phyloP scores from a whole-genome alignment of 2,888 invertebrate genomes.

The Nymphalis c-album region DNA sequence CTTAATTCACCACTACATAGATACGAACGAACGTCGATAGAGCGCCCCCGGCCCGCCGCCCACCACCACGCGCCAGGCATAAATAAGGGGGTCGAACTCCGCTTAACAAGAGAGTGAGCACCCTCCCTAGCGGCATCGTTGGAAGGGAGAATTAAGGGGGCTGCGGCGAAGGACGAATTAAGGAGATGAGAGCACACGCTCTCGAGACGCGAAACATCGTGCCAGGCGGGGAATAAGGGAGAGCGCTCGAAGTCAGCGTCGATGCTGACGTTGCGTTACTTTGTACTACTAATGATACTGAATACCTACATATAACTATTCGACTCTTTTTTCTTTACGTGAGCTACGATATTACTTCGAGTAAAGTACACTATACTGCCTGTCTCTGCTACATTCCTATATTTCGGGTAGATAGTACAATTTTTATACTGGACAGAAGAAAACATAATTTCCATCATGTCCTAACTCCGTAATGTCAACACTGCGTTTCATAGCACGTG shows the following conservation, averaged over 20 bases:
- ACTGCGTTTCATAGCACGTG: constrained; percentile 73
- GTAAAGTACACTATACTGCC: not conserved
- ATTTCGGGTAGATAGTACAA: constrained; percentile 1
- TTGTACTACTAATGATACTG: constrained; percentile 28
- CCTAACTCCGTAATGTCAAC: constrained; percentile 66
- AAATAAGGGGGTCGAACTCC: constrained; percentile 77
- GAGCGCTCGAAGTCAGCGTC: constrained; percentile 34
- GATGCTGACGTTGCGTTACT: constrained; percentile 34
- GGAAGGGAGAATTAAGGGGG: constrained; percentile 76
- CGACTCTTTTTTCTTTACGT: not conserved
- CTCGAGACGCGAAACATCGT: constrained; percentile 76
- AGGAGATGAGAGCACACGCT: constrained; percentile 81
- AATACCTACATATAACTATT: constrained; percentile 13
- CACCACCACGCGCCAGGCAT: constrained; percentile 61
- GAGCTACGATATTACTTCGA: not conserved
- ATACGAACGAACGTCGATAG: constrained; percentile 66
- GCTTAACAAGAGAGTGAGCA: constrained; percentile 77
- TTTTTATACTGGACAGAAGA: constrained; percentile 37
- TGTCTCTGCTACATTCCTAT: not conserved
- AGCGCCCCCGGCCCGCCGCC: constrained; percentile 55
- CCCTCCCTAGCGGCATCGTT: constrained; percentile 65
- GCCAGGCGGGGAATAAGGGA: constrained; percentile 70
- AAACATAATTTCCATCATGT: constrained; percentile 33
- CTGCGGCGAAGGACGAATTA: constrained; percentile 81
- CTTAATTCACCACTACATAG: constrained; percentile 79